phyloP scores from a whole-genome alignment of 2,888 invertebrate species.

The Endomychus coccineus region DNA sequence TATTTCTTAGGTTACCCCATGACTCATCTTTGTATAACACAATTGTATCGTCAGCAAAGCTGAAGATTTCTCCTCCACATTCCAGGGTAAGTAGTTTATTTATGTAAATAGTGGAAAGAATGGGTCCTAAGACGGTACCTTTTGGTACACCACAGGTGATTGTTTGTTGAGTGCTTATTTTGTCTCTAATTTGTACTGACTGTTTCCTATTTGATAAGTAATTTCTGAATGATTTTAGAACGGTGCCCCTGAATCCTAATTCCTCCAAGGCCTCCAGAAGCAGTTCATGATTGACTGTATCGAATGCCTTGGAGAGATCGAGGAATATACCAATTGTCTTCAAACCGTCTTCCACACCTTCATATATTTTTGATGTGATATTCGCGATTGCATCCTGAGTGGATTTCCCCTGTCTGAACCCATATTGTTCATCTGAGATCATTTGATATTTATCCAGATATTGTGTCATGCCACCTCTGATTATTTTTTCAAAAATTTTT shows the following conservation, averaged over 20 bases:
- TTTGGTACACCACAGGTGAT: slow-evolving; percentile 1
- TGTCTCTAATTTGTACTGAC: neutral
- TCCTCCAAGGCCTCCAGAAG: slow-evolving; percentile 2
- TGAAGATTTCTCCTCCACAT: neutral
- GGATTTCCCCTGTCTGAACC: neutral
- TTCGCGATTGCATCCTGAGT: slow-evolving; percentile 1
- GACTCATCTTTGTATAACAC: neutral
- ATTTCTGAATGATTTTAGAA: neutral
- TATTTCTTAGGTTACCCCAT: neutral
- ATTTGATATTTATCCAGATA: too few relatives aligned
- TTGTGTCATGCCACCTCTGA: too few relatives aligned
- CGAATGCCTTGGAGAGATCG: slow-evolving; percentile 1
- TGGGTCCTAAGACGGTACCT: neutral
- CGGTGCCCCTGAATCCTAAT: slow-evolving; percentile 1
- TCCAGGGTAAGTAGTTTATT: neutral
- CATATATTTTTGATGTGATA: slow-evolving; percentile 1
- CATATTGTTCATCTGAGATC: too few relatives aligned
- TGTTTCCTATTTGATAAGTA: slow-evolving; percentile 2
- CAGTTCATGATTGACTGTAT: neutral
- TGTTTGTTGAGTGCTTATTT: too few relatives aligned
- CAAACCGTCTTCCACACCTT: neutral
- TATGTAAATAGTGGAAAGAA: neutral
- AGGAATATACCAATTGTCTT: slow-evolving; percentile 1
- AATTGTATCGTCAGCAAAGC: slow-evolving; percentile 1
- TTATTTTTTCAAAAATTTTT: too few relatives aligned